Conservation (phyloP, 2,797 vertebrate genomes). For the Clarias platycephalus region DNA sequence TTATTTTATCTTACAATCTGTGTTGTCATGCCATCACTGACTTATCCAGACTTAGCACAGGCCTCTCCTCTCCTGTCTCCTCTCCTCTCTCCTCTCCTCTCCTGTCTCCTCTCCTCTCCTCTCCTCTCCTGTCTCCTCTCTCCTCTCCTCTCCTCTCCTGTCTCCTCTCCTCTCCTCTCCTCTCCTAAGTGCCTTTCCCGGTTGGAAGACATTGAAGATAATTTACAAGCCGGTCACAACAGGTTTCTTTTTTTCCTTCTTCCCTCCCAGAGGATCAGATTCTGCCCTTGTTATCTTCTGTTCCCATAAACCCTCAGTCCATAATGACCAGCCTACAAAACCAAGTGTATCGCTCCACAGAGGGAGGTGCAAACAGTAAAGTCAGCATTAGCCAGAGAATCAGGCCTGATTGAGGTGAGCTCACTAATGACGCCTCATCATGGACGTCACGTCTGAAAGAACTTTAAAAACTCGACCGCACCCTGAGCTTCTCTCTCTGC, state of each 20-base stretch:
- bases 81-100: no score
- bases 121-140: background rate
- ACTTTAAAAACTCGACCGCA: constrained; percentile 23
- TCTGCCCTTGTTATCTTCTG: constrained; percentile 32
- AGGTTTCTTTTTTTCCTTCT: background rate
- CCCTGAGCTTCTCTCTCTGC: background rate
- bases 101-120: background rate
- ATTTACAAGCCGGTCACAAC: constrained; percentile 35
- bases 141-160: no score
- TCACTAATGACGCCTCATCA: constrained; percentile 28
- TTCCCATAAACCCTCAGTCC: constrained; percentile 23
- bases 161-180: background rate
- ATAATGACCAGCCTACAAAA: constrained; percentile 19
- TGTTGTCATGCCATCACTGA: background rate
- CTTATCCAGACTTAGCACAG: background rate
- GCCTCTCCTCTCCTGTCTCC: background rate
- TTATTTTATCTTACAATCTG: background rate
- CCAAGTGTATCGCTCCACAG: background rate
- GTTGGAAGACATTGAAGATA: constrained; percentile 1
- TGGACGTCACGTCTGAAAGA: constrained; percentile 31
- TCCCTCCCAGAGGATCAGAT: background rate
- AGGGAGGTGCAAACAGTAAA: constrained; percentile 36
- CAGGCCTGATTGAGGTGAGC: constrained; percentile 25
- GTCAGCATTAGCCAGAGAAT: constrained; percentile 16
- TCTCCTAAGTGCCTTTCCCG: background rate